These are phyloP conservation scores for Picathartes gymnocephalus DNA, from an alignment of 2,113 vertebrate genomes.

Conservation along the genomic window DNA sequence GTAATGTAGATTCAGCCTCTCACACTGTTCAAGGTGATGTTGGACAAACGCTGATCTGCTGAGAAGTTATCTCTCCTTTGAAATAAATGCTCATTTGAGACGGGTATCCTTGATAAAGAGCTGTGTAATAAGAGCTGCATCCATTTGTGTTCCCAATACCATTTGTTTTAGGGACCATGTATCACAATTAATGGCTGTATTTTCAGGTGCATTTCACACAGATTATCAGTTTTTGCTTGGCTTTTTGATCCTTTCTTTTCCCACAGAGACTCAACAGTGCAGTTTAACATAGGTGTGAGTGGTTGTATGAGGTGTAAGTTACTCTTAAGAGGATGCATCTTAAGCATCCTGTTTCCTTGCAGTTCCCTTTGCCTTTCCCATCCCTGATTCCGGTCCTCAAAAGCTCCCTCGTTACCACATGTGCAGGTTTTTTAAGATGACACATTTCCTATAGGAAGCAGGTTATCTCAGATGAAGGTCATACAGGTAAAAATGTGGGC, in stretches of 20 bases:
- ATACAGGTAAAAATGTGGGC: background rate
- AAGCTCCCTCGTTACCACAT: background rate
- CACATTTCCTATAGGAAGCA: background rate
- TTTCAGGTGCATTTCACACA: background rate
- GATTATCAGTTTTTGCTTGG: background rate
- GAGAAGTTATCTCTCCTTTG: background rate
- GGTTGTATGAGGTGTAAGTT: background rate
- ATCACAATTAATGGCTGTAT: background rate
- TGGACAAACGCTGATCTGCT: background rate
- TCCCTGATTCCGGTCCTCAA: background rate
- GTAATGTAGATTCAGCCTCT: background rate
- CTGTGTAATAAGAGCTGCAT: background rate
- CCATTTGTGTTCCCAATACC: background rate
- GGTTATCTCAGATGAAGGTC: background rate
- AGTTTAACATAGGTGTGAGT: background rate
- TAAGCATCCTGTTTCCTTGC: background rate
- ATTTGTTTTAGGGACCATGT: background rate
- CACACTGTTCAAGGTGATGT: constrained; percentile 33
- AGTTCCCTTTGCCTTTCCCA: background rate
- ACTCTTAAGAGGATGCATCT: background rate
- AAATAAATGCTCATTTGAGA: background rate
- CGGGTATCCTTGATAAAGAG: background rate
- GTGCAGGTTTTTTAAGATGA: background rate
- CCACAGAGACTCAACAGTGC: background rate
- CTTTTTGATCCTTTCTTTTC: background rate